phyloP scores from a whole-genome alignment of 2,888 invertebrate genomes.

The Uropetala carovei region DNA sequence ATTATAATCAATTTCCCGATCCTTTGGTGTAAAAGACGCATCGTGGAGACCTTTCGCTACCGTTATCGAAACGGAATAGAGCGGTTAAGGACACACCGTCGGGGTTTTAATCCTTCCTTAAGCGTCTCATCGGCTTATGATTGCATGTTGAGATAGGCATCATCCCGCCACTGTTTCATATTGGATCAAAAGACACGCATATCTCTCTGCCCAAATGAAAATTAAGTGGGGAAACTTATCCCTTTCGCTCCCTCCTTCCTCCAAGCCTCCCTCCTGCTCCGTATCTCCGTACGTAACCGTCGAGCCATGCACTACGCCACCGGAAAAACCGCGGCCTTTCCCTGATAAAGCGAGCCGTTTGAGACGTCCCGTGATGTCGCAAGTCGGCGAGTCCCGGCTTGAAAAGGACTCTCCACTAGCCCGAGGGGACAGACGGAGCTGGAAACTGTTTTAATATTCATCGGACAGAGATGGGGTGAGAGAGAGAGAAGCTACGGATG shows the following conservation, averaged over 20 bases:
- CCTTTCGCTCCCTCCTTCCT: not conserved
- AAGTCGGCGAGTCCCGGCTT: not conserved
- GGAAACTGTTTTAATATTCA: constrained; percentile 38
- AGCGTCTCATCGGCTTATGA: not conserved
- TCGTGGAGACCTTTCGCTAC: too few relatives aligned
- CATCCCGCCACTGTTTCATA: not conserved
- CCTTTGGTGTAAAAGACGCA: too few relatives aligned
- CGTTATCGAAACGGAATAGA: too few relatives aligned
- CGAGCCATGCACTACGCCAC: not conserved
- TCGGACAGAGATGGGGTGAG: not conserved
- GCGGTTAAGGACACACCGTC: too few relatives aligned
- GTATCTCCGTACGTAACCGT: too few relatives aligned
- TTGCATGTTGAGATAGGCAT: constrained; percentile 9
- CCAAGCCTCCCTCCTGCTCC: not conserved
- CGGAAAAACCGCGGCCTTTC: not conserved
- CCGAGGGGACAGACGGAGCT: not conserved
- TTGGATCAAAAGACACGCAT: constrained; percentile 25
- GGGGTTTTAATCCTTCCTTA: not conserved
- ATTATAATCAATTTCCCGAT: too few relatives aligned
- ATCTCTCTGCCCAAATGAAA: constrained; percentile 20
- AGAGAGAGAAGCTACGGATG: not conserved
- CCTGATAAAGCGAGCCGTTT: not conserved
- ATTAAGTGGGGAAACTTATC: constrained; percentile 19
- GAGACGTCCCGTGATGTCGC: not conserved
- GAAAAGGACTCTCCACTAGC: not conserved